These are phyloP conservation scores for Oreocharis arfaki DNA, from an alignment of 2,113 vertebrate genomes.

Conservation along the genomic window DNA sequence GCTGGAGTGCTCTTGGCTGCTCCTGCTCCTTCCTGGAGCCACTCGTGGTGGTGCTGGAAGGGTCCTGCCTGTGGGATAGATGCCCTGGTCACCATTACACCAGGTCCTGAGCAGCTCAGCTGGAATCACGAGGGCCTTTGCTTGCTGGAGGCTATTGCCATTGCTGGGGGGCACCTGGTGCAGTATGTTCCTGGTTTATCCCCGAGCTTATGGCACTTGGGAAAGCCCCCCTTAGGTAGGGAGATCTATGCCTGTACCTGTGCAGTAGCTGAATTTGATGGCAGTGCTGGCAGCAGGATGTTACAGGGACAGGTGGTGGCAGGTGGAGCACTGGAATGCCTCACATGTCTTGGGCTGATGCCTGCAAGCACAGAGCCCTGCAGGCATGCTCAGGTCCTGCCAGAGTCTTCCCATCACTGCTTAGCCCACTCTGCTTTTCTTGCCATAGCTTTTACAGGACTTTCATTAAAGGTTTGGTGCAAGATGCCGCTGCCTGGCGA, in stretches of 20 bases:
- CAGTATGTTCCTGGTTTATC: not conserved
- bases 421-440: not conserved
- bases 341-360: not conserved
- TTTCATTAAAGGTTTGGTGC: not conserved
- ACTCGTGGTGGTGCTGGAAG: fast-evolving
- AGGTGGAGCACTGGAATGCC: not conserved
- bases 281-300: not conserved
- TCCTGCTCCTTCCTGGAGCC: not conserved
- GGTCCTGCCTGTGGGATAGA: not conserved
- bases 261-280: not conserved
- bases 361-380: not conserved
- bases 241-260: not conserved
- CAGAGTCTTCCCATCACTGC: not conserved
- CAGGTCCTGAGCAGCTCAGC: not conserved
- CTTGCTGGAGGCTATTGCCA: not conserved
- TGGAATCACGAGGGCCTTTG: not conserved
- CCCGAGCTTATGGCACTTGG: not conserved
- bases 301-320: not conserved
- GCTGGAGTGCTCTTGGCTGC: not conserved
- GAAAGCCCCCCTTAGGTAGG: not conserved
- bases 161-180: not conserved
- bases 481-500: not conserved
- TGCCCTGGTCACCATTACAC: not conserved
- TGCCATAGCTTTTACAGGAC: not conserved
- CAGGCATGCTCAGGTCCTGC: not conserved